Evolutionary conservation across 2,888 invertebrate genomes (phyloP).

Genomic region (Orchestes rusci): DNA sequence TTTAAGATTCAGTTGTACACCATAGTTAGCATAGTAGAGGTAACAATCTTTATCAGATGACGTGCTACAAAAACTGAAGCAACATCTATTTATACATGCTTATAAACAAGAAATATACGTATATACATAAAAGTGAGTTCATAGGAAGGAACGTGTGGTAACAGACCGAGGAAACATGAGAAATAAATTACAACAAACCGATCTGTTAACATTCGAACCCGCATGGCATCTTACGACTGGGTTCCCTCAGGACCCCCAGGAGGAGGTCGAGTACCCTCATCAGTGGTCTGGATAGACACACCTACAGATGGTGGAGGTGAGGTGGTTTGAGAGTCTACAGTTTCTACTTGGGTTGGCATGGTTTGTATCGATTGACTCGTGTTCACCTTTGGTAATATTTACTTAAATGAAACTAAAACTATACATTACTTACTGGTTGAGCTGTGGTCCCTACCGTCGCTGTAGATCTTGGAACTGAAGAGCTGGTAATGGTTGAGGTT

Average conservation of each 20-base stretch:
- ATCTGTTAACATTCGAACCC: too few relatives aligned
- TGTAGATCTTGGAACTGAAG: conserved; percentile 5
- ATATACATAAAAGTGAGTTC: too few relatives aligned
- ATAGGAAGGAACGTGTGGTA: too few relatives aligned
- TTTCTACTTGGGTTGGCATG: conserved; percentile 36
- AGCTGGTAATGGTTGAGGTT: conserved; percentile 32
- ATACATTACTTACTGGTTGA: conserved; percentile 33
- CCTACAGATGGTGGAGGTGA: conserved; percentile 26
- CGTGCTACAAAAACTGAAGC: too few relatives aligned
- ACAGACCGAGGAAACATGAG: too few relatives aligned
- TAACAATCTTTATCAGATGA: too few relatives aligned
- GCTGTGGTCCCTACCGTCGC: conserved; percentile 40
- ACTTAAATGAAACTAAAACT: background rate
- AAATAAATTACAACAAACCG: too few relatives aligned
- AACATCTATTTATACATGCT: too few relatives aligned
- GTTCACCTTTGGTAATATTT: too few relatives aligned
- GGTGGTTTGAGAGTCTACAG: conserved; percentile 38
- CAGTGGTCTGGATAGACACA: conserved; percentile 35
- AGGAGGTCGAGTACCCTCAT: conserved; percentile 30
- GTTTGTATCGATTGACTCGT: conserved; percentile 43
- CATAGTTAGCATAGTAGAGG: too few relatives aligned
- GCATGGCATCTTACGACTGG: conserved; percentile 29
- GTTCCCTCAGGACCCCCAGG: conserved; percentile 39
- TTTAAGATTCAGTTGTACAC: too few relatives aligned
- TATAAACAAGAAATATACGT: too few relatives aligned